Percentiles rank a stretch among this genome's conserved stretches.
These are phyloP conservation scores for Naja naja DNA, from an alignment of 2,113 vertebrate genomes.

Conservation along the genomic window DNA sequence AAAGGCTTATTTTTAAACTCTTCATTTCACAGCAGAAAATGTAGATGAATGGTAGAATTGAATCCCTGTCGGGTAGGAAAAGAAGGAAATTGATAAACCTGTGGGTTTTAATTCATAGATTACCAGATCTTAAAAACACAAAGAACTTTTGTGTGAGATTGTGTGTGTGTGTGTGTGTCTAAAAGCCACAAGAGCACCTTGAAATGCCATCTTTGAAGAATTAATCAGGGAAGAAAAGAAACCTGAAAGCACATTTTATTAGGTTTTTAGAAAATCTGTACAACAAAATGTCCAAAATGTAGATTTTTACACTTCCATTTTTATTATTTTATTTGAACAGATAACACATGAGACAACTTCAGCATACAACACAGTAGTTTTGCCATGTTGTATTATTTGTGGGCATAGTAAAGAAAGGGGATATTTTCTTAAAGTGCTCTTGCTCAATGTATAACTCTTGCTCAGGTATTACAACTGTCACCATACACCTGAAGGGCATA, in stretches of 20 bases:
- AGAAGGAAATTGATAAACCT: slow-evolving; percentile 17
- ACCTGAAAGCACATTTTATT: slow-evolving; percentile 20
- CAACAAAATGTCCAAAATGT: slow-evolving; percentile 15
- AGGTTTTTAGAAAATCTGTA: slow-evolving; percentile 45
- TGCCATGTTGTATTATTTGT: background rate
- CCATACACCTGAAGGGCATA: background rate
- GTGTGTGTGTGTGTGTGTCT: background rate
- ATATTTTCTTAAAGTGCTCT: background rate
- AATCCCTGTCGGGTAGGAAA: slow-evolving; percentile 58
- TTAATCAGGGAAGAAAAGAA: background rate
- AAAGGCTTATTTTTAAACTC: slow-evolving; percentile 47
- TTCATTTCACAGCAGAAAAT: slow-evolving; percentile 40
- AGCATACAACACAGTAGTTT: background rate
- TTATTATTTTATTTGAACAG: background rate
- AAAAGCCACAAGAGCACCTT: slow-evolving; percentile 56
- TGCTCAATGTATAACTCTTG: background rate
- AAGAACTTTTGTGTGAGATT: slow-evolving; percentile 48
- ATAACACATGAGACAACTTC: background rate
- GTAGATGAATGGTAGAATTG: slow-evolving; percentile 52
- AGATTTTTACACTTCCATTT: slow-evolving; percentile 2
- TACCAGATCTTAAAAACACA: slow-evolving; percentile 59
- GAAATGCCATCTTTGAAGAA: slow-evolving; percentile 50
- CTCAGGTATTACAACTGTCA: background rate
- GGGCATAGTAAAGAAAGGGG: background rate
- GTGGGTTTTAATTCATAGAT: slow-evolving; percentile 29